These are phyloP conservation scores for Montipora sp. DNA, from an alignment of 64 coral and sea anemone species.

Conservation along the genomic window DNA sequence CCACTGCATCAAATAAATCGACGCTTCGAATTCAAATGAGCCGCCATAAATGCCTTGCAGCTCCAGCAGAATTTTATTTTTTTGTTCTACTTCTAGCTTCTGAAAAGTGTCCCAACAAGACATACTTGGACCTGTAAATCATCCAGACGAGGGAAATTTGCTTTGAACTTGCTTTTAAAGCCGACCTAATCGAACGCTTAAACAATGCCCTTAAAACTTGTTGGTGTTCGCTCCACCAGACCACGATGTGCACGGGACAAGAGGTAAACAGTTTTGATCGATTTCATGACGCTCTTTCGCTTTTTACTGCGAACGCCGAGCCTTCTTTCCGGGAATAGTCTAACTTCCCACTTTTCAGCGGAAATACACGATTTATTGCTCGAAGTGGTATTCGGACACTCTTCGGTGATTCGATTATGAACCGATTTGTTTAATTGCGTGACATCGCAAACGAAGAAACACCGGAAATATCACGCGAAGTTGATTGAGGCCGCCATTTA, in stretches of 20 bases:
- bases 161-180: neutral
- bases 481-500: neutral
- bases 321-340: slow-evolving; percentile 32
- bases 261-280: slow-evolving; percentile 56
- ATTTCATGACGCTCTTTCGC: slow-evolving; percentile 18
- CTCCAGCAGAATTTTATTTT: slow-evolving; percentile 28
- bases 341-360: slow-evolving; percentile 32
- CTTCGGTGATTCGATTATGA: neutral
- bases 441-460: slow-evolving; percentile 48
- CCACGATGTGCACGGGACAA: neutral
- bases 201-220: neutral
- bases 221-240: neutral
- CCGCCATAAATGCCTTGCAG: slow-evolving; percentile 33
- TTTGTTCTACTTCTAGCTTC: slow-evolving; percentile 3
- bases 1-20: slow-evolving; percentile 52
- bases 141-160: neutral
- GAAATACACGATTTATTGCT: neutral
- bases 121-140: neutral
- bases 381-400: neutral
- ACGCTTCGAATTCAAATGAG: slow-evolving; percentile 46
- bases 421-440: slow-evolving; percentile 1
- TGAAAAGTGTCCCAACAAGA: slow-evolving; percentile 49
- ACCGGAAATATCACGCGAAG: neutral
- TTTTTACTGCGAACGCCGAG: slow-evolving; percentile 29
- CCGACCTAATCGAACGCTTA: neutral